These are phyloP conservation scores for Ichneumon xanthorius DNA, from an alignment of 2,888 invertebrate species.

Conservation along the genomic window DNA sequence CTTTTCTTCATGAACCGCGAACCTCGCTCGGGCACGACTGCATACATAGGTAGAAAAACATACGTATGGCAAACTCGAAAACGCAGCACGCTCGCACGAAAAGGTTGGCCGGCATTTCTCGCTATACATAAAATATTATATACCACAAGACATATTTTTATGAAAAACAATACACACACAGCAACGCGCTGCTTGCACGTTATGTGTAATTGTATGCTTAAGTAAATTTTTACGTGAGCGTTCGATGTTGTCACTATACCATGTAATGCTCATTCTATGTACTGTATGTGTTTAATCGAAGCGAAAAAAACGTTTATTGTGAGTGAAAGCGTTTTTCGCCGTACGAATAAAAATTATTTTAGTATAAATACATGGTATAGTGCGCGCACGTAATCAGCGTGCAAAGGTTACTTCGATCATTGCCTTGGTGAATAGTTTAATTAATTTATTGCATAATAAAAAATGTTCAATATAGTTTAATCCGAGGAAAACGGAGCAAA, in stretches of 20 bases:
- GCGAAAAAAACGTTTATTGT: conserved; percentile 27
- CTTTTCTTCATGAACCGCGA: conserved; percentile 1
- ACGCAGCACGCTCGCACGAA: conserved; percentile 66
- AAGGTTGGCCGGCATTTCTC: conserved; percentile 61
- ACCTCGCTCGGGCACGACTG: conserved; percentile 55
- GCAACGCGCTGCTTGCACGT: conserved; percentile 61
- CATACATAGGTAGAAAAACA: conserved; percentile 27
- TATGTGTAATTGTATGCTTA: conserved; percentile 61
- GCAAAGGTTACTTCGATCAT: conserved; percentile 60
- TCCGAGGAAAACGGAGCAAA: not conserved
- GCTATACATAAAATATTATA: conserved; percentile 48
- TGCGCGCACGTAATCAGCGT: conserved; percentile 56
- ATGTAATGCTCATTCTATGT: not conserved
- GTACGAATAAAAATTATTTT: not conserved
- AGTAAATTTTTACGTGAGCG: conserved; percentile 55
- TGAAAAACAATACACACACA: conserved; percentile 42
- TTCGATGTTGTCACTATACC: conserved; percentile 28
- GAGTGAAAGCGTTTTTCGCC: conserved; percentile 27
- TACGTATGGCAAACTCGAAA: conserved; percentile 52
- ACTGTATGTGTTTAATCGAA: conserved; percentile 28
- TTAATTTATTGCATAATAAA: not conserved
- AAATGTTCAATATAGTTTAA: not conserved
- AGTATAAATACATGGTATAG: conserved; percentile 22
- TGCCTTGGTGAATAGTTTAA: conserved; percentile 10
- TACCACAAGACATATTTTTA: conserved; percentile 29